Evolutionary conservation across 1,140 invertebrate genomes (phyloP).

Genomic region (Chrysoperla carnea): DNA sequence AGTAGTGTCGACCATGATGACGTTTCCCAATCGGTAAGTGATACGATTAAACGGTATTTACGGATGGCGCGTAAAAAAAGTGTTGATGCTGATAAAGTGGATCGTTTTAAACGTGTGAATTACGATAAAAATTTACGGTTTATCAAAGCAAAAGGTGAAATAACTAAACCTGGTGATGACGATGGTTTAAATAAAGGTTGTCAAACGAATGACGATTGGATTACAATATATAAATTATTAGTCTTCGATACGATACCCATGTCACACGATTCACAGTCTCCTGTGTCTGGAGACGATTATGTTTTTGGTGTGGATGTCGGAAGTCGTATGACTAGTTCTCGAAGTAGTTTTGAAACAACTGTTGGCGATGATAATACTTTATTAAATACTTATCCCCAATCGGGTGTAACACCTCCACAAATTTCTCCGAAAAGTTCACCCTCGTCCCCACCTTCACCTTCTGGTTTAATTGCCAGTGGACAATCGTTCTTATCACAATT

Average conservation of each 20-base stretch:
- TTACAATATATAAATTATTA: slow-evolving; percentile 24
- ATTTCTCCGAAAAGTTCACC: slow-evolving; percentile 20
- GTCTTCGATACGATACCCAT: slow-evolving; percentile 8
- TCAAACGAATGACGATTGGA: slow-evolving; percentile 59
- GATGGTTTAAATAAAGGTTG: slow-evolving; percentile 51
- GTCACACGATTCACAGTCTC: no score
- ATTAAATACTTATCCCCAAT: background rate
- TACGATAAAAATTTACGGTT: slow-evolving; percentile 71
- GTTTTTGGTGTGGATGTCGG: slow-evolving; percentile 11
- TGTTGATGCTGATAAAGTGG: slow-evolving; percentile 57
- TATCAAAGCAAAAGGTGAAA: slow-evolving; percentile 62
- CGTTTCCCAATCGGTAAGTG: slow-evolving; percentile 66
- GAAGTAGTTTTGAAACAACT: slow-evolving; percentile 32
- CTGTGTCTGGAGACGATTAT: slow-evolving; percentile 5
- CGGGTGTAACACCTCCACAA: slow-evolving; percentile 8
- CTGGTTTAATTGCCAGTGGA: slow-evolving; percentile 21
- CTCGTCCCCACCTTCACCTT: slow-evolving; percentile 27
- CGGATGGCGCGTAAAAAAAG: slow-evolving; percentile 74
- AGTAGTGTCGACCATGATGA: slow-evolving; percentile 67
- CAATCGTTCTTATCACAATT: slow-evolving; percentile 49
- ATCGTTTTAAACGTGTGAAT: slow-evolving; percentile 72
- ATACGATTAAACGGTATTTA: slow-evolving; percentile 67
- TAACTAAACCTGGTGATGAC: slow-evolving; percentile 49
- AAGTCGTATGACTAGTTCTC: slow-evolving; percentile 29
- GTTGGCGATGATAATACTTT: slow-evolving; percentile 16